Base-by-base conservation (phyloP, 1,140 invertebrate genomes). In the Drosophila mojavensis region DNA sequence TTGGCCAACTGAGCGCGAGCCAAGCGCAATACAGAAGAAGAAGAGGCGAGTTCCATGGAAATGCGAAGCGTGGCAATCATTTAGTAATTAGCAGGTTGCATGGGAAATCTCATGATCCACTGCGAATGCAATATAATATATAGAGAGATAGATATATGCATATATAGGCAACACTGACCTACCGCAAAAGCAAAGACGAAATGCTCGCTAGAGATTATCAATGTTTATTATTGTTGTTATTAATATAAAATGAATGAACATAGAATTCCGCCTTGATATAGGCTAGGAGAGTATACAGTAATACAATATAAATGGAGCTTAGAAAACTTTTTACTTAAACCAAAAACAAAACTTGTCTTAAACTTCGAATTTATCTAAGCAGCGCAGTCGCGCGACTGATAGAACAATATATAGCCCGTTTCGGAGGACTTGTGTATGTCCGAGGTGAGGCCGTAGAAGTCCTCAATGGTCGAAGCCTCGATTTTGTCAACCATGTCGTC, bases 401-500 rank as follows among this genome's bases (percentile, higher is more conserved):
- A 99, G 94, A 99, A 99, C 77, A 99, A 93, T 92, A 99, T 99
- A 93, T 99, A 99, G 79, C 98, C 99, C 73, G 99, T 99, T 94
- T 99, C 99, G 28, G 98, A 98, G 81, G 98, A 99, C 93, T 99
- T 99, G 92, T 99, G 98, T 91, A 98, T 97, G 93, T 99, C 98
- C 65, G 98, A 98, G 17, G 98, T 99, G 78, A 99, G 95, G 80
- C 99, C 99, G 93, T 99, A 99, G 93, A 99, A 99, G 93, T 99
- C 99, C 95, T 99, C 99, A 93, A 99, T 99, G 68, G 98, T 96
- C 63, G 98, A 98, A 24, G 98, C 97, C 92, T 99, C 98, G 85
- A 99, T 99, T 97, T 99, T 99, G 95, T 99, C 98, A 66, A 99
- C 99, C 95, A 99, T 98, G 93, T 99, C 99, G 94, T 99, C 99